Base-by-base conservation (phyloP, 2,113 vertebrate genomes). In the Scortum barcoo region DNA sequence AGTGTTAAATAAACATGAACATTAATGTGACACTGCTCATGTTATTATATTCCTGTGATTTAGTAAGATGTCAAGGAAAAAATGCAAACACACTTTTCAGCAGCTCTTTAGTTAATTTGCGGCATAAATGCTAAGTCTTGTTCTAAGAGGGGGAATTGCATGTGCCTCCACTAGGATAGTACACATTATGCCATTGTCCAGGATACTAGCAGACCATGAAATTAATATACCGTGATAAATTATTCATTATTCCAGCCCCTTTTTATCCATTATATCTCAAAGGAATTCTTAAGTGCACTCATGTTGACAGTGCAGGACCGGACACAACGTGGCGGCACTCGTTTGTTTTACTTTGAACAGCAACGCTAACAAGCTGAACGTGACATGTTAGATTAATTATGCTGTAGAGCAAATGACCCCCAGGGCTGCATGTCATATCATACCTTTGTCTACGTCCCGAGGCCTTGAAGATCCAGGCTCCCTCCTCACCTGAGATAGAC, bases 211-310 rank as follows among this genome's bases (percentile, higher is more conserved):
- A 38, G 85, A 90, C 84, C 90, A 84, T 93, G 84, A 92, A 94
- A 95, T 92, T 80, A 93, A 93, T 86, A 88, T 65, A 82, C 66
- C 3, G 53, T 72, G 74, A 92, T 94, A 85, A 93, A 94, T 93
- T 88, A 94, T 93, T 94, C 86, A 94, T 90, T 78, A 83, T 85
- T 77, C 76, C 72, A 80, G 54, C 76, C 69, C 79, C 78, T 90
- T 93, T 94, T 89, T 77, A 92, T 88, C 88, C 36, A 68, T 69
- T 72, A 54, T 51, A 82, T 87, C 90, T 91, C 89, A 73, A 50
- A 84, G 92, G 89, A 88, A 87, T 92, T 53, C 82, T 72, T 83
- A 80, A 76, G 71, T 33, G 38, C 38, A 82, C 87, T 81, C 77
- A 58, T 88, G 90, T 94, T 94, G 91, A 94, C 94, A 92, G 65